phyloP scores from a whole-genome alignment of 1,140 invertebrate species.

The Panulirus ornatus region DNA sequence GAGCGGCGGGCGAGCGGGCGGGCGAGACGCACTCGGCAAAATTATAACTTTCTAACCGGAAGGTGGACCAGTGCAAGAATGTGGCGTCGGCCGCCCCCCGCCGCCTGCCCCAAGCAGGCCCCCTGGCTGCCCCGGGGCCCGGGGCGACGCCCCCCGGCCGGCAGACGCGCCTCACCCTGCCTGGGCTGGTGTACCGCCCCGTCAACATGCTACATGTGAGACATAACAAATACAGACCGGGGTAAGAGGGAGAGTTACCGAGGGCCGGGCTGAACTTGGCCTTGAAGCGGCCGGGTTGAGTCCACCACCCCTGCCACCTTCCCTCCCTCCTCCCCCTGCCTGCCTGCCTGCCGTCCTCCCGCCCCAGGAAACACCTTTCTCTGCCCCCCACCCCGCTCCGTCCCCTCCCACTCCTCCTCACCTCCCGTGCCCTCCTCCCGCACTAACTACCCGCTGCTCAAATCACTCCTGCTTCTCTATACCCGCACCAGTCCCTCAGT shows the following conservation, averaged over 20 bases:
- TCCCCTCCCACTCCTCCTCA: neutral
- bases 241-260: neutral
- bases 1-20: constrained; percentile 16
- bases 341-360: constrained; percentile 2
- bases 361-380: constrained; percentile 43
- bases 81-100: neutral
- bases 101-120: neutral
- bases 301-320: constrained; percentile 36
- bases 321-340: constrained; percentile 39
- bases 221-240: neutral
- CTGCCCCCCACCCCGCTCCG: constrained; percentile 7
- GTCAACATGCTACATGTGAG: neutral
- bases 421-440: neutral
- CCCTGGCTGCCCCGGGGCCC: neutral
- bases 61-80: constrained; percentile 46
- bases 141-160: neutral
- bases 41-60: constrained; percentile 52
- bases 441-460: neutral
- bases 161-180: neutral
- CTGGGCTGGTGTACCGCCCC: neutral
- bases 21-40: constrained; percentile 17
- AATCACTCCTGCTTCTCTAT: constrained; percentile 13
- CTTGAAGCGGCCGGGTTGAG: constrained; percentile 19
- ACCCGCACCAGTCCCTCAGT: too few species aligned
- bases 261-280: constrained; percentile 24